These are phyloP conservation scores for Plagodis dolabraria DNA, from an alignment of 2,888 invertebrate species.

Conservation along the genomic window DNA sequence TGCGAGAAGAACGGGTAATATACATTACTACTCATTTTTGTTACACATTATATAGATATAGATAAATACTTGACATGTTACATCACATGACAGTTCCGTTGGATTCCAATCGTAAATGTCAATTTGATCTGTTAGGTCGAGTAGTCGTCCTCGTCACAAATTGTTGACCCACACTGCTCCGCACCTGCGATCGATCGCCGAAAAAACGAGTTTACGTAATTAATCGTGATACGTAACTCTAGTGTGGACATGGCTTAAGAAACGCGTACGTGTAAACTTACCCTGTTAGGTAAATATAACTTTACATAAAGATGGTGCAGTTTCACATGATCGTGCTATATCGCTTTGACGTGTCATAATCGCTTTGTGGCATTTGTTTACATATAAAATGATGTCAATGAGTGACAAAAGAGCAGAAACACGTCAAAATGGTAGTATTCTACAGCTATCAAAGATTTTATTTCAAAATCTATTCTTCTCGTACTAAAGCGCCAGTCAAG, in stretches of 20 bases:
- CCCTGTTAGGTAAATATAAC: conserved; percentile 9
- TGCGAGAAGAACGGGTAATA: no score
- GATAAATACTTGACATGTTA: conserved; percentile 28
- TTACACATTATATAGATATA: neutral
- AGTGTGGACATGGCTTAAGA: conserved; percentile 45
- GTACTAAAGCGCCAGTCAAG: no score
- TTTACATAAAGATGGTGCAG: conserved; percentile 14
- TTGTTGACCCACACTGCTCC: conserved; percentile 51
- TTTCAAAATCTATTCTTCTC: no score
- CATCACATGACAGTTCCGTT: conserved; percentile 35
- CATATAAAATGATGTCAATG: conserved; percentile 10
- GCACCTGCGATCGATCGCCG: conserved; percentile 41
- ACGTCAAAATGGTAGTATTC: neutral
- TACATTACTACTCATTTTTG: no score
- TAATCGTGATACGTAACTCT: conserved; percentile 36
- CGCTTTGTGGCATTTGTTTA: conserved; percentile 6
- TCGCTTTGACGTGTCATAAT: conserved; percentile 29
- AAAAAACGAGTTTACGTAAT: conserved; percentile 49
- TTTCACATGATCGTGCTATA: conserved; percentile 43
- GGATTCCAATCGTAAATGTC: conserved; percentile 49
- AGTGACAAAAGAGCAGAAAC: conserved; percentile 1
- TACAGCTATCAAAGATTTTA: no score
- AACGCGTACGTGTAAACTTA: conserved; percentile 40
- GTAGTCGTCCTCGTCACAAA: conserved; percentile 61
- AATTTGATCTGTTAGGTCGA: conserved; percentile 36